These are phyloP conservation scores for Caracal caracal DNA, from an alignment of 2,113 vertebrate species.

Conservation along the genomic window DNA sequence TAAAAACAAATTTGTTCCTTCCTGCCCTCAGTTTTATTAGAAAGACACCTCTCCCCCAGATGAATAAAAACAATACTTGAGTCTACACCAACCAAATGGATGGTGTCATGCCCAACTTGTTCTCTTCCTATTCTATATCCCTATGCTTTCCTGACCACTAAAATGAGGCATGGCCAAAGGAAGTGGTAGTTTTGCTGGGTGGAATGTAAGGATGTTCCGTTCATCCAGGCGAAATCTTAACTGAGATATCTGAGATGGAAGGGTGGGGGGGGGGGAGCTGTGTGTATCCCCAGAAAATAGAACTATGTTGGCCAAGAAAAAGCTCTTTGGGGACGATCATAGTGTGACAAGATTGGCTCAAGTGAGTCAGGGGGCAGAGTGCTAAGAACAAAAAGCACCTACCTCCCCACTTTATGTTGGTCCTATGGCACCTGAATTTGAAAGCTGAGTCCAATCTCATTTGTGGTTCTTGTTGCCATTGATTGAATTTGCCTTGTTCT, in stretches of 20 bases:
- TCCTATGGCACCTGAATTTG: background rate
- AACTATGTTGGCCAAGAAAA: background rate
- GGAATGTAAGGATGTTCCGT: background rate
- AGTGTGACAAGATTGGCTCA: background rate
- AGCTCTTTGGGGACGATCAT: background rate
- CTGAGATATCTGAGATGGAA: background rate
- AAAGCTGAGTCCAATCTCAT: background rate
- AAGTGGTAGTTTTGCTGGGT: background rate
- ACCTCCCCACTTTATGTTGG: background rate
- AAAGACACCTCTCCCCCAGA: background rate
- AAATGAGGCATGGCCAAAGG: background rate
- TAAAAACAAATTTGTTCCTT: background rate
- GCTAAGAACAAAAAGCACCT: background rate
- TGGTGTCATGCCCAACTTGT: no score
- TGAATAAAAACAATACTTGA: background rate
- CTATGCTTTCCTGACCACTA: background rate
- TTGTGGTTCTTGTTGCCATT: background rate
- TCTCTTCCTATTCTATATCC: background rate
- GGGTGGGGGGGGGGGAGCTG: no score
- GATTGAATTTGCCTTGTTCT: background rate
- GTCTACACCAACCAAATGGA: fast-evolving
- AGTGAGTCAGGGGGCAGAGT: background rate
- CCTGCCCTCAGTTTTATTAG: background rate
- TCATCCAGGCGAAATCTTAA: background rate
- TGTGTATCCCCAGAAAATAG: background rate